phyloP scores from a whole-genome alignment of 2,797 vertebrate genomes.

The Rhincodon typus region DNA sequence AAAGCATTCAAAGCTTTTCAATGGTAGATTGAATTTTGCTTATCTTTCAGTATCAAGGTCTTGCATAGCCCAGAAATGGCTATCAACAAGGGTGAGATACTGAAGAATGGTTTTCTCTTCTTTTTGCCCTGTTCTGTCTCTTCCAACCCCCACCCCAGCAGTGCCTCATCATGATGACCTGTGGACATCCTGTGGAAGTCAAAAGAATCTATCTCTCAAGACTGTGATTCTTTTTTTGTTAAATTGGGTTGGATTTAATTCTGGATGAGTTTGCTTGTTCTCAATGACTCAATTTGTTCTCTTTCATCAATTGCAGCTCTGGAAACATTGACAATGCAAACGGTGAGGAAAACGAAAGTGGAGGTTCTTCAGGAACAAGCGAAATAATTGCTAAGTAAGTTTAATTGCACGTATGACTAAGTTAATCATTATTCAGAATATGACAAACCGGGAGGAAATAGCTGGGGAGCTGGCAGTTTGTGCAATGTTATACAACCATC shows the following conservation, averaged over 20 bases:
- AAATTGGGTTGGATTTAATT: too few species aligned
- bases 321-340: slow-evolving; percentile 51
- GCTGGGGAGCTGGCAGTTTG: neutral
- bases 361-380: slow-evolving; percentile 48
- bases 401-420: neutral
- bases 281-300: neutral
- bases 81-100: neutral
- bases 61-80: neutral
- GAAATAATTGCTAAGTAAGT: slow-evolving; percentile 58
- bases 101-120: neutral
- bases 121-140: neutral
- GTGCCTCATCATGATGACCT: too few species aligned
- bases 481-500: too few species aligned
- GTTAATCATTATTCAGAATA: neutral
- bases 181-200: too few species aligned
- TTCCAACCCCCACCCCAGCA: neutral
- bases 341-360: slow-evolving; percentile 49
- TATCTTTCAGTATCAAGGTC: neutral
- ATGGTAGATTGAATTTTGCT: neutral
- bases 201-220: too few species aligned
- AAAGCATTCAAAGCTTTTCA: neutral
- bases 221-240: too few species aligned
- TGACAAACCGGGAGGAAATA: neutral
- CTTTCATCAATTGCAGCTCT: slow-evolving; percentile 46
- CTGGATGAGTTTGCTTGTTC: neutral